Evolutionary conservation across 2,113 vertebrate genomes (phyloP).

Genomic region (Toxotes chatareus): DNA sequence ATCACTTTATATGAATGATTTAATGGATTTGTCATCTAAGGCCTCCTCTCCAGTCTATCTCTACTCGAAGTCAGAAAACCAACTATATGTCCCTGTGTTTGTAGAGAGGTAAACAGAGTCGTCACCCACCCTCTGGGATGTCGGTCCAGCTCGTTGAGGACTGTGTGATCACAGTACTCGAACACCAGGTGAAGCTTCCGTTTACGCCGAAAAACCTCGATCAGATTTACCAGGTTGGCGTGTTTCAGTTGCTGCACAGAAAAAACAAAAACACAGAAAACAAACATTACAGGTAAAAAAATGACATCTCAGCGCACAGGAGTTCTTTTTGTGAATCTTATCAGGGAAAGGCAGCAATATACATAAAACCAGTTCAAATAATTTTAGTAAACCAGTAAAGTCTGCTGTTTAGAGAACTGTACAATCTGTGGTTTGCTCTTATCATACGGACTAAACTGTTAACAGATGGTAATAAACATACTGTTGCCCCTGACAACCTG

Average conservation of each 20-base stretch:
- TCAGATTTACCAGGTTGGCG: conserved; percentile 94
- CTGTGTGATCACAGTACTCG: conserved; percentile 96
- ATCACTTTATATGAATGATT: too few species aligned
- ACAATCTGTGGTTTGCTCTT: conserved; percentile 16
- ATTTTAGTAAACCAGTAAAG: background rate
- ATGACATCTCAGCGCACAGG: too few species aligned
- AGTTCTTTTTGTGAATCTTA: too few species aligned
- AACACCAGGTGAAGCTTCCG: conserved; percentile 95
- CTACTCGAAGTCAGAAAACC: too few species aligned
- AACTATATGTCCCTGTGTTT: too few species aligned
- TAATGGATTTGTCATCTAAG: too few species aligned
- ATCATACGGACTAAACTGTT: conserved; percentile 61
- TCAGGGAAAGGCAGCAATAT: background rate
- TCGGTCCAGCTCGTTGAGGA: conserved; percentile 93
- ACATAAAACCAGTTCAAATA: background rate
- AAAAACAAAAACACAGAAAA: background rate
- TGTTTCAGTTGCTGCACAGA: conserved; percentile 93
- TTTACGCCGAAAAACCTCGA: conserved; percentile 94
- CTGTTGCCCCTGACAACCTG: conserved; percentile 73
- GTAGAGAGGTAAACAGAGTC: background rate
- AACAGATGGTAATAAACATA: conserved; percentile 72
- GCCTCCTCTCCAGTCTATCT: too few species aligned
- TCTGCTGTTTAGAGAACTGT: background rate
- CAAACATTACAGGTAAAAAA: background rate
- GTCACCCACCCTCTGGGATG: conserved; percentile 89